These are phyloP conservation scores for Tenthredo livida DNA, from an alignment of 2,888 invertebrate genomes.

Conservation along the genomic window DNA sequence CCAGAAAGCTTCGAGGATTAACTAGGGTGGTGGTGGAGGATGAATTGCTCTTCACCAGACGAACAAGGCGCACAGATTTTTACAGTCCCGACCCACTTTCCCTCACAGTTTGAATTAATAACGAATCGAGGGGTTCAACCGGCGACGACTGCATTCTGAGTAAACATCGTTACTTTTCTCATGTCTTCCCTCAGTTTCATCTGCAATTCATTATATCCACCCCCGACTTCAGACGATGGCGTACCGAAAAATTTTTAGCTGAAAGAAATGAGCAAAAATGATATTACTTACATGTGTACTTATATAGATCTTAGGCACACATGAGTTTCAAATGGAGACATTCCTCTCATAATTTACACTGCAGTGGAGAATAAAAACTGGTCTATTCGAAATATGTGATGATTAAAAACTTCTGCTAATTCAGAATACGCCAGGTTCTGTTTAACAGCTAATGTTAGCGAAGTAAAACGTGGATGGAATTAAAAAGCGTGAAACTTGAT, in stretches of 20 bases:
- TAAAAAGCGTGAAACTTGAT: no score
- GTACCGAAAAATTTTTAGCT: neutral
- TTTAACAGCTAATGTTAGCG: no score
- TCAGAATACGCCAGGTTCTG: no score
- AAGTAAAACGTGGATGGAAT: no score
- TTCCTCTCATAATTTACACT: neutral
- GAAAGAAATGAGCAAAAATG: neutral
- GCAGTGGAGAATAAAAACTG: neutral
- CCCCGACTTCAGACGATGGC: neutral
- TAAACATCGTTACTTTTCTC: conserved; percentile 27
- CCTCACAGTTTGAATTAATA: conserved; percentile 34
- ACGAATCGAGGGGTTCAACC: conserved; percentile 38
- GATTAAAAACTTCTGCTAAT: no score
- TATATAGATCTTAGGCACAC: neutral
- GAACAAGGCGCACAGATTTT: conserved; percentile 44
- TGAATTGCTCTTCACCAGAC: conserved; percentile 30
- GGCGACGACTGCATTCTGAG: conserved; percentile 26
- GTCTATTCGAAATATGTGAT: no score
- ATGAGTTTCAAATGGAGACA: neutral
- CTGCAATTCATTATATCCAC: neutral
- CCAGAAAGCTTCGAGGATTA: conserved; percentile 43
- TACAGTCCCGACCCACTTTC: conserved; percentile 32
- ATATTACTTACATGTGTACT: neutral
- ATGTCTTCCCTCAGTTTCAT: neutral
- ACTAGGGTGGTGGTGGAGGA: conserved; percentile 24